Base-by-base conservation (phyloP, 2,888 invertebrate genomes). In the Bombylius discolor region DNA sequence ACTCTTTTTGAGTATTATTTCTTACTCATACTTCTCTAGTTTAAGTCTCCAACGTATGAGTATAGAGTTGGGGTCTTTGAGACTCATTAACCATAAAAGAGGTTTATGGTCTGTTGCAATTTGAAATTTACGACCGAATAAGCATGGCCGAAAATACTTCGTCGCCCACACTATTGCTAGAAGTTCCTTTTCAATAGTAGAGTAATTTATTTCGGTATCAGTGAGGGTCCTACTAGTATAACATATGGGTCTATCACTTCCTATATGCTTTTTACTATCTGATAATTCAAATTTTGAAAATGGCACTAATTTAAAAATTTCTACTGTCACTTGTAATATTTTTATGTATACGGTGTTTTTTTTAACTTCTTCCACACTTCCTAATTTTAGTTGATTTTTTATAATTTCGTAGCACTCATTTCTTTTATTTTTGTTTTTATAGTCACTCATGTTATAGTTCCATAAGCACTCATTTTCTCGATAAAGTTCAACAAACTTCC, bases 21-120 rank as follows among this genome's bases (percentile, higher is more conserved):
- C 51, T 42, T 60, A 62, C 44, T 61, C 58, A 47, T 58, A 61
- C 31, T 61, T 59, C 12, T 62, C 53, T 34, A 63, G 47, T 50
- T 53, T 33, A 13, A 61, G 45, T 46, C 55, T 33, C 61, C 58
- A 62, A 39, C 53, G 36, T 48, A 48, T 48, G 49, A 53, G 52
- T 33, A 31, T 47, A 14, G 34, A 52, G 13, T 52, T 47, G 6
- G 47, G 47, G 7, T 34, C 34, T 7, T 34, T 34, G 7, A 34
- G 34, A 7, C 34, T 34, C 49, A 49, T 49, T n/a, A 49, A 36
- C 49, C 51, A 51, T 14, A 51, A 31, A n/a, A 49, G 49, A 33
- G 34, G 52, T 45, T 52, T 44, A 32, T 52, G 52, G 31, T 46
- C 52, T 45, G 52, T 52, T 32, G 45, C 52, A 5, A 52, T 52